Conservation (phyloP, 2,113 vertebrate genomes). For the Pogonocichla stellata region DNA sequence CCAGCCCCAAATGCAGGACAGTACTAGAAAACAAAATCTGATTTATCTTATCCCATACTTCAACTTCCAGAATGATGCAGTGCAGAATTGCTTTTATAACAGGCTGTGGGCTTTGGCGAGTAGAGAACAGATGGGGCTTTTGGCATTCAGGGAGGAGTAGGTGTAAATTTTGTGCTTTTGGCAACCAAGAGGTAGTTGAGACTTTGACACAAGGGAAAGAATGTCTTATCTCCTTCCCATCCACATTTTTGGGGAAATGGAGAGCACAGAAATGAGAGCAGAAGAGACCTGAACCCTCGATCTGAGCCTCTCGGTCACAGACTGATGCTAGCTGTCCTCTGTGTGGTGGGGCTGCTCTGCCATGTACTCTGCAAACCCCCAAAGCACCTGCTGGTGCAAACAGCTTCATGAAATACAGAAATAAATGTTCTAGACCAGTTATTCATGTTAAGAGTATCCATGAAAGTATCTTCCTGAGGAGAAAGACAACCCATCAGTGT, state of each 20-base stretch:
- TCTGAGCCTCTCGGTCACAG: not conserved
- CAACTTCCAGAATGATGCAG: slow-evolving; percentile 26
- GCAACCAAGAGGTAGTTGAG: slow-evolving; percentile 51
- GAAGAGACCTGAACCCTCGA: not conserved
- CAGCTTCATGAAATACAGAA: not conserved
- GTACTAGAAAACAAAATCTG: not conserved
- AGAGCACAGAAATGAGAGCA: not conserved
- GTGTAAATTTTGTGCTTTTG: slow-evolving; percentile 59
- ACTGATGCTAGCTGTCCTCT: not conserved
- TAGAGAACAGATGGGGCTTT: slow-evolving; percentile 58
- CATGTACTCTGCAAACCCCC: not conserved
- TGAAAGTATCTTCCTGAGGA: not conserved
- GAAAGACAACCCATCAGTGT: not conserved
- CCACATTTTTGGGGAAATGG: not conserved
- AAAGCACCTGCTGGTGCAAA: not conserved
- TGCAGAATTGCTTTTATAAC: slow-evolving; percentile 42
- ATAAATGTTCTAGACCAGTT: not conserved
- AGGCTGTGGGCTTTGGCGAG: slow-evolving; percentile 51
- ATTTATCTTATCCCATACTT: slow-evolving; percentile 2
- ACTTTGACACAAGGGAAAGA: slow-evolving; percentile 45
- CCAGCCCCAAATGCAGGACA: not conserved
- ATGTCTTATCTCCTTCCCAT: slow-evolving; percentile 14
- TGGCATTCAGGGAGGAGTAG: slow-evolving; percentile 53
- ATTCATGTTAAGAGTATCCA: not conserved
- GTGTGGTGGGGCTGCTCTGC: not conserved